Evolutionary conservation across 2,888 invertebrate genomes (phyloP), one percentile per base, ranked within the genome.

Genomic region (Pegoplata infirma): DNA sequence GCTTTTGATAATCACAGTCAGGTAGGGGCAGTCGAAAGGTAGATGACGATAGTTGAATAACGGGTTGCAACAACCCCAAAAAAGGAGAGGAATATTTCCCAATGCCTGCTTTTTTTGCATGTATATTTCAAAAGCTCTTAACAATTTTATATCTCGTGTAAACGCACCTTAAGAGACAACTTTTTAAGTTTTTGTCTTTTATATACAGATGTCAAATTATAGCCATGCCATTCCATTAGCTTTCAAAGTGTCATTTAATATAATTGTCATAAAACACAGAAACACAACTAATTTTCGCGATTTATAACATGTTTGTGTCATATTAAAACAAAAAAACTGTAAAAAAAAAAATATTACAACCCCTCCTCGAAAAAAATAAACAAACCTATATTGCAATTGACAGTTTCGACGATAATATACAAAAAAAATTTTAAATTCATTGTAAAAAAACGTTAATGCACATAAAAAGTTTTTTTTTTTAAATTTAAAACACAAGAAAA

Each of bases 221-320:
- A n/a, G n/a, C 44, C 44, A 40, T 32, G 25, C 16, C 19, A 63
- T 40, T 0, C 36, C 36, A 40, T 73, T 56, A 49, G 40, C 49
- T 73, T 73, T 51, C 25, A 58, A 73, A 49, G 32, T 58, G 64
- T 25, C 64, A 73, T 58, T 64, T 73, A 36, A 8, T 10, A 73
- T 64, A 49, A 49, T n/a, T 36, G 61, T 49, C 55, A 64, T 23
- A 23, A 53, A 1, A 19, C 21, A 40, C 17, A 32, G 64, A 67
- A 53, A 53, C 46, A 49, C 47, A 25, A 61, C 53, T 71, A 75
- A 79, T 71, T 75, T 79, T 56, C 40, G 19, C 28, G 46, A 75
- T 61, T 79, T 66, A 67, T 75, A 71, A 67, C 79, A 71, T 69
- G 66, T 75, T 71, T 55, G 49, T 66, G 78, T 59, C 75, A 75